Base-by-base conservation (phyloP, 1,140 invertebrate genomes). In the Druon quercuslanigerum region DNA sequence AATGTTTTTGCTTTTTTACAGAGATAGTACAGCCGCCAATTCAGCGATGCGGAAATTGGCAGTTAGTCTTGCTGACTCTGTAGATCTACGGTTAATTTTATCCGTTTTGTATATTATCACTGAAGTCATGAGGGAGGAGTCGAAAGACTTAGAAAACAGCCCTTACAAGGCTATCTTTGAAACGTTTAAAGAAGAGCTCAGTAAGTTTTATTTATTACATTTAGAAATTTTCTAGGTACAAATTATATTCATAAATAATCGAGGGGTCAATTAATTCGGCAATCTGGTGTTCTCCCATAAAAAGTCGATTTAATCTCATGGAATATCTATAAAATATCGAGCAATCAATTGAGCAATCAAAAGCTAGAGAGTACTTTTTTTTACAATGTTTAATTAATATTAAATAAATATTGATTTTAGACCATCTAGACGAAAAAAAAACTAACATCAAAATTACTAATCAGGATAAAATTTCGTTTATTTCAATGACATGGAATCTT, bases 91-190 rank as follows among this genome's bases (percentile, higher is more conserved):
- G 84, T 94, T 98, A 11, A 97, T 99, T 82, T 91, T 99, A 16
- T 98, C 96, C 82, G 96, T 99, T 75, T 91, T 99, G 20, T 99
- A 99, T 88, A 97, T 96, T 60, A 97, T 99, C 84, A 96, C 97
- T 33, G 98, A 99, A 93, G 96, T 97, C 1, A 95, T 96, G 91
- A 93, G 98, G 82, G 94, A 94, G 84, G 94, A 95, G 54, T 92
- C 92, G 73, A 92, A 92, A 76, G 91, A 92, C 79, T 93, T 93
- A 75, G 92, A 93, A 90, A 93, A 82, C 86, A 92, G 94, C 83
- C 94, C 96, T 89, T 95, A 95, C 86, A 93, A 93, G 86, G 91
- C 94, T 77, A 91, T 96, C 75, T 93, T 96, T 71, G 93, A 95
- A 87, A 92, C 93, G 51, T 98, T 98, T 88, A 94, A 93, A 87